phyloP scores from a whole-genome alignment of 1,140 invertebrate genomes.

The Penaeus japonicus region DNA sequence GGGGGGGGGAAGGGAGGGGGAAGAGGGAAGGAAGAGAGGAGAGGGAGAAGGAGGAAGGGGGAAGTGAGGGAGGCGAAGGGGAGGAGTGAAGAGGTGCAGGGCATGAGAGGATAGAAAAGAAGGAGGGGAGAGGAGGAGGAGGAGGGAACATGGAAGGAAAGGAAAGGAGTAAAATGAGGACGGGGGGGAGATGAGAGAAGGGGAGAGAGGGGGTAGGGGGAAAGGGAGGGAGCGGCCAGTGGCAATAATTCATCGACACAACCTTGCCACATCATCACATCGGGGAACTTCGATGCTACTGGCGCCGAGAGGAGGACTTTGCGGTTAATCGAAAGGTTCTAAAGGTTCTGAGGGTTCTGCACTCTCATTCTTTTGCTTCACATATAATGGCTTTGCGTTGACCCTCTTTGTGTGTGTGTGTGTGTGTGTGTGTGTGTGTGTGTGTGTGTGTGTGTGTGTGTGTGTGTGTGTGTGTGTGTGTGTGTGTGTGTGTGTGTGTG shows the following conservation, averaged over 20 bases:
- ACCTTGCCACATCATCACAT: too few relatives aligned
- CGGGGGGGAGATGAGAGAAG: too few relatives aligned
- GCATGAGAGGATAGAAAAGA: not conserved
- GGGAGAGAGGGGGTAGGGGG: too few relatives aligned
- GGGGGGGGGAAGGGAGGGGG: not conserved
- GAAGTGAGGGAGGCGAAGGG: not conserved
- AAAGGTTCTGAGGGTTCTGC: too few relatives aligned
- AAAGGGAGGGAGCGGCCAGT: too few relatives aligned
- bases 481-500: slow-evolving; percentile 6
- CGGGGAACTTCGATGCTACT: too few relatives aligned
- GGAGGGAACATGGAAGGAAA: not conserved
- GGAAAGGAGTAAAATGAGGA: too few relatives aligned
- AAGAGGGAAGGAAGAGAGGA: not conserved
- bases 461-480: slow-evolving; percentile 27
- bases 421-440: slow-evolving; percentile 24
- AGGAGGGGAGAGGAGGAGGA: not conserved
- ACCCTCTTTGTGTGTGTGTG: not conserved
- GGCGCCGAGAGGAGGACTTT: too few relatives aligned
- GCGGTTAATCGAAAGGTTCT: too few relatives aligned
- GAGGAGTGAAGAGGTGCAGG: not conserved
- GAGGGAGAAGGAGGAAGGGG: not conserved
- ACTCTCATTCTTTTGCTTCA: too few relatives aligned
- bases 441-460: slow-evolving; percentile 24
- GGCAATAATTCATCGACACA: too few relatives aligned
- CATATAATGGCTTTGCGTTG: not conserved